Base-by-base conservation (phyloP, 2,113 vertebrate genomes). In the Climacteris rufus region DNA sequence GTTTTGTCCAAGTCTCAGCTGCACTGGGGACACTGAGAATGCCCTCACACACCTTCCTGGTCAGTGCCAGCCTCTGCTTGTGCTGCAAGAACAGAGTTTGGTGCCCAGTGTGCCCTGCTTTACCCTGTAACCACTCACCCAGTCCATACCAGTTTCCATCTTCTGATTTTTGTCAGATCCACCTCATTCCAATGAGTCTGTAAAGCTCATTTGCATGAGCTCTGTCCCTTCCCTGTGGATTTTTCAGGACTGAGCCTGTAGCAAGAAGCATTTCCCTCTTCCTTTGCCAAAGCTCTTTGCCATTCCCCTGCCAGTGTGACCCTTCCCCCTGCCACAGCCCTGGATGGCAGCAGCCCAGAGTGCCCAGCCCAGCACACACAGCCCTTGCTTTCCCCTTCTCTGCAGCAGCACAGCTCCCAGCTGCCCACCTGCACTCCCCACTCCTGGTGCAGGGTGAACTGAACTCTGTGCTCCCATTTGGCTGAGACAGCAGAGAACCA, bases 281-380 rank as follows among this genome's bases (percentile, higher is more conserved):
- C n/a, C 44, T 49, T n/a, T 69, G 27, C 78, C 63, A 25, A 10
- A 22, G 16, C 42, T 56, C n/a, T 33, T 27, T n/a, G 18, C 23
- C 35, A 9, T 59, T 15, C 19, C 2, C 23, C 22, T 49, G 28
- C n/a, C 42, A 17, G 0, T 11, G 13, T 35, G 28, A 17, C 0
- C 15, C n/a, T 20, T 37, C 40, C 63, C 61, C 21, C n/a, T 37
- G 64, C 3, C 79, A n/a, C 53, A n/a, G 0, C 5, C 21, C 78
- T 17, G 52, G 33, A 31, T 68, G 78, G 27, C 63, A 56, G 40
- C 78, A 47, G 52, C n/a, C n/a, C 42, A 17, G 78, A 21, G 28
- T 4, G 4, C 2, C 0, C 18, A 0, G 14, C n/a, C 28, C 53
- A 37, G 7, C 42, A 68, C 3, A 27, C 22, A 15, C 18, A 40